phyloP scores from a whole-genome alignment of 2,888 invertebrate genomes.

The Dryobota labecula region DNA sequence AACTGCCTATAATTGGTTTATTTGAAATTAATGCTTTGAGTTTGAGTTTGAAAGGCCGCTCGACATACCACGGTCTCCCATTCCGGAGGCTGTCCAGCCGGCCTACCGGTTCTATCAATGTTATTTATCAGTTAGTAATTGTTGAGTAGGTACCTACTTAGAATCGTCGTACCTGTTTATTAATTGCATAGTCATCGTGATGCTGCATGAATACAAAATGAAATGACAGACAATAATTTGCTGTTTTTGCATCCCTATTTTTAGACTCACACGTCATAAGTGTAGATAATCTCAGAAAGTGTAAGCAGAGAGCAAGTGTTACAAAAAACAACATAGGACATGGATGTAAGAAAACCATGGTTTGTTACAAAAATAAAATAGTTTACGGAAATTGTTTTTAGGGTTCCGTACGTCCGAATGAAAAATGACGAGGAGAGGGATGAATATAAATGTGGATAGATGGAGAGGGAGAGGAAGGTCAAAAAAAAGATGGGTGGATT shows the following conservation, averaged over 20 bases:
- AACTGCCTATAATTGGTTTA: too few relatives aligned
- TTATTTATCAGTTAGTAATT: slow-evolving; percentile 3
- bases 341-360: too few relatives aligned
- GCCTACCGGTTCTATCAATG: background rate
- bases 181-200: slow-evolving; percentile 9
- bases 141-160: background rate
- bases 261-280: background rate
- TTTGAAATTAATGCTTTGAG: too few relatives aligned
- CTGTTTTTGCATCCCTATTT: slow-evolving; percentile 12
- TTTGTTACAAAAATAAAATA: too few relatives aligned
- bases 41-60: too few relatives aligned
- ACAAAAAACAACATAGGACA: background rate
- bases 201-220: background rate
- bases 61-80: background rate
- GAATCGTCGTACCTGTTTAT: background rate
- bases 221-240: slow-evolving; percentile 4
- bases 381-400: too few relatives aligned
- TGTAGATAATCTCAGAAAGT: slow-evolving; percentile 12
- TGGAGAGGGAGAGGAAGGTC: too few relatives aligned
- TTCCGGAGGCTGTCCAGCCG: background rate
- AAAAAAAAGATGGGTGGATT: too few relatives aligned
- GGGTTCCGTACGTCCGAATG: too few relatives aligned
- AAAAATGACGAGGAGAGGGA: too few relatives aligned
- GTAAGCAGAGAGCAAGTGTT: background rate
- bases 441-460: too few relatives aligned